Base-by-base conservation (phyloP, 92 coral and sea anemone species). In the Nematostella vectensis region DNA sequence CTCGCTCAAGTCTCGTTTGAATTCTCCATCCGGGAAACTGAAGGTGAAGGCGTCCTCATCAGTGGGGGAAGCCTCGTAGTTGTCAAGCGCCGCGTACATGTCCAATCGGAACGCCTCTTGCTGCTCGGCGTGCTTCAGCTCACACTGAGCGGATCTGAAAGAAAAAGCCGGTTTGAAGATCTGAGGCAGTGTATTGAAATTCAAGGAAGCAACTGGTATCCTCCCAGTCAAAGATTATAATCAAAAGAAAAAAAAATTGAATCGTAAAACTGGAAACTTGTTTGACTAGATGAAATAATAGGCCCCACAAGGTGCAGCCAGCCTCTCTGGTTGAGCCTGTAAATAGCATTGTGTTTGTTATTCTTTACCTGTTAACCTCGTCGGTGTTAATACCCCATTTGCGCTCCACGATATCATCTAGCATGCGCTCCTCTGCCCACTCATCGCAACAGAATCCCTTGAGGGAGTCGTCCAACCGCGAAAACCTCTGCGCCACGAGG, bases 371-470 rank as follows among this genome's bases (percentile, higher is more conserved):
- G 31, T 75, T 78, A 31, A 81, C 87, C 19, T 78, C 58, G 25
- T 75, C 81, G 0, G 83, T 61, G 29, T 74, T 71, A 3, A 85
- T 74, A 1, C 95, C 95, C 88, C 88, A 85, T 30, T 77, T 63
- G 54, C 82, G 69, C 72, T 80, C 95, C 38, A 86, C 79, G 29
- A 91, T 67, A 29, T 80, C 74, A 55, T 91, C 84, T 27, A 86
- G 70, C 52, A 86, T 70, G 45, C 83, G 56, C 27, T 91, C 98
- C 52, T 91, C 98, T 10, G 91, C 77, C 83, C 77, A 75, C 30
- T 91, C 98, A 53, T 91, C 87, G 51, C 80, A 82, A 48, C 71
- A 86, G 38, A 82, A 65, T 15, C 88, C 86, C 29, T 81, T 65
- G 51, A 86, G 43, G 9, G 85, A 74, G 19, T 76, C 58, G 47